These are phyloP conservation scores for Megaceryle torquata DNA, from an alignment of 2,113 vertebrate species.

Conservation along the genomic window DNA sequence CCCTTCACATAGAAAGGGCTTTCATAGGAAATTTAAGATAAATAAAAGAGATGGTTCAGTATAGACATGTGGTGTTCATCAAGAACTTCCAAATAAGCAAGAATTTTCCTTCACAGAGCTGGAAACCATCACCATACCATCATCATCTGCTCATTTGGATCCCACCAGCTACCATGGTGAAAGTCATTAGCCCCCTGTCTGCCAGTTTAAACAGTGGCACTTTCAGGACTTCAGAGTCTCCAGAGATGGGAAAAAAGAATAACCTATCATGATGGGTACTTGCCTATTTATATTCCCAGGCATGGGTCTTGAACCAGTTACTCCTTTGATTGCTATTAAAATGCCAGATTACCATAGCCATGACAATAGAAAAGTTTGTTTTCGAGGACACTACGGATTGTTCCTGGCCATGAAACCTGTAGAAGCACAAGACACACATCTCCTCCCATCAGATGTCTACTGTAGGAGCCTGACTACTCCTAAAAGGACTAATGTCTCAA, in stretches of 20 bases:
- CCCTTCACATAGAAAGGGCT: not conserved
- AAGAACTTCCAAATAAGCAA: constrained; percentile 20
- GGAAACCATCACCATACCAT: not conserved
- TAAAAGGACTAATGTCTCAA: too few relatives aligned
- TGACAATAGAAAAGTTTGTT: not conserved
- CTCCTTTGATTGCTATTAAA: not conserved
- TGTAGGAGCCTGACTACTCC: too few relatives aligned
- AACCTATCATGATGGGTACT: not conserved
- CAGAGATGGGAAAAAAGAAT: not conserved
- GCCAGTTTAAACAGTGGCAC: not conserved
- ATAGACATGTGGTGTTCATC: constrained; percentile 12
- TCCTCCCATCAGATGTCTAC: not conserved
- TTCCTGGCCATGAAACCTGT: not conserved
- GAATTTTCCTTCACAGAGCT: not conserved
- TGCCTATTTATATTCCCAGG: not conserved
- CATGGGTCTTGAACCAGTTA: not conserved
- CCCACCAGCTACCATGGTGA: not conserved
- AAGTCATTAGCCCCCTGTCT: not conserved
- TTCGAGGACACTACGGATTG: not conserved
- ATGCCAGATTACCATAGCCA: not conserved
- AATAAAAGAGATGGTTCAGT: constrained; percentile 8
- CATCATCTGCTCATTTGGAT: not conserved
- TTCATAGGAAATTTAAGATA: constrained; percentile 46
- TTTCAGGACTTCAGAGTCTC: not conserved
- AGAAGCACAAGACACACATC: not conserved